A percentile compares a stretch with the other conserved stretches of the same genome.
These are phyloP conservation scores for Coleophora flavipennella DNA, from an alignment of 2,888 invertebrate genomes.

Conservation along the genomic window DNA sequence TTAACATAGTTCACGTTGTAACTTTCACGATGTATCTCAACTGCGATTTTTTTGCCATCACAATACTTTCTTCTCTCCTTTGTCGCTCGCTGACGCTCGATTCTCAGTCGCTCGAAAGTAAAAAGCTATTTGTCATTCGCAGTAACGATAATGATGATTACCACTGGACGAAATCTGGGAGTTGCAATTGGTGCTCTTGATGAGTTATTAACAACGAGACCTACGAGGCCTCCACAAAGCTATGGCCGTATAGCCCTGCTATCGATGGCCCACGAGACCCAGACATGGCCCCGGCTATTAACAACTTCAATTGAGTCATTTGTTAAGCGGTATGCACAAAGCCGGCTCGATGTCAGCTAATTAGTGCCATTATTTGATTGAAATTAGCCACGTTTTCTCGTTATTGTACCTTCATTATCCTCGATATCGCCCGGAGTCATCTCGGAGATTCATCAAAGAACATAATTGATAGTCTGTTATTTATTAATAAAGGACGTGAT, in stretches of 20 bases:
- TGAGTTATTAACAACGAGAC: slow-evolving; percentile 36
- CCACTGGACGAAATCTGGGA: slow-evolving; percentile 15
- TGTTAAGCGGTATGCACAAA: slow-evolving; percentile 60
- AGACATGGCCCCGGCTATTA: slow-evolving; percentile 39
- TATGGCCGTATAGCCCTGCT: too few species aligned
- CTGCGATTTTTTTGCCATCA: too few species aligned
- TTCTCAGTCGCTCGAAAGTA: too few species aligned
- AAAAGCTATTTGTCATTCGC: too few species aligned
- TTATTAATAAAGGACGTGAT: slow-evolving; percentile 29
- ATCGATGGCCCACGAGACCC: too few species aligned
- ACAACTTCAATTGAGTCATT: slow-evolving; percentile 66
- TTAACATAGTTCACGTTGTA: too few species aligned
- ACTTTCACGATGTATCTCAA: too few species aligned
- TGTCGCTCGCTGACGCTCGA: too few species aligned
- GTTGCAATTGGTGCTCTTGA: slow-evolving; percentile 42
- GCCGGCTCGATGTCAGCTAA: slow-evolving; percentile 58
- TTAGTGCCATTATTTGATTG: slow-evolving; percentile 68
- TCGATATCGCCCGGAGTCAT: slow-evolving; percentile 40
- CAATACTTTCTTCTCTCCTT: too few species aligned
- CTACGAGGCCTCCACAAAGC: background rate
- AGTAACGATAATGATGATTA: background rate
- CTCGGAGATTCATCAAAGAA: slow-evolving; percentile 43
- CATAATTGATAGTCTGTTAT: slow-evolving; percentile 48
- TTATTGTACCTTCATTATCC: slow-evolving; percentile 59
- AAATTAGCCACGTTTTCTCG: slow-evolving; percentile 63